Evolutionary conservation across 2,113 vertebrate species (phyloP).

Genomic region (Vidua macroura): DNA sequence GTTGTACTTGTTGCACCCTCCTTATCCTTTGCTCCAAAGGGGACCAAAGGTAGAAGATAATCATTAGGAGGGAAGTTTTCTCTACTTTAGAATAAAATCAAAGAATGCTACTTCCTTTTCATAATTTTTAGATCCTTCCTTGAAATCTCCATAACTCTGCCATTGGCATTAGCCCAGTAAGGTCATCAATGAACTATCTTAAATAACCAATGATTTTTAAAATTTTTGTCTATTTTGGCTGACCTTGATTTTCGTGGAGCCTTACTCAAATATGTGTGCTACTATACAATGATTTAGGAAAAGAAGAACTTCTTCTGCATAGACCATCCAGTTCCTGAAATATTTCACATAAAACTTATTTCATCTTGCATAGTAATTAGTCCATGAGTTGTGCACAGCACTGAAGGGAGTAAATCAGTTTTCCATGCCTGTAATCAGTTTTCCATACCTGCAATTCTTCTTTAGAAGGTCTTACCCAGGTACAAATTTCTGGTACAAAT

Average conservation of each 20-base stretch:
- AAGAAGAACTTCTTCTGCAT: neutral
- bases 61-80: neutral
- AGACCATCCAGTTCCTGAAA: neutral
- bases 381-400: neutral
- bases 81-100: neutral
- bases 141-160: neutral
- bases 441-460: neutral
- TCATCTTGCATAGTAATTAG: neutral
- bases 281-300: neutral
- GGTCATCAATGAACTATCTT: neutral
- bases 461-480: neutral
- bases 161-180: neutral
- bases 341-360: neutral
- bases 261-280: neutral
- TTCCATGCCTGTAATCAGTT: neutral
- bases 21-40: neutral
- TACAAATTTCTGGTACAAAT: neutral
- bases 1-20: neutral
- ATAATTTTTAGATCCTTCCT: neutral
- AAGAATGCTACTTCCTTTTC: neutral
- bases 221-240: neutral
- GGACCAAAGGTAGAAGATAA: neutral
- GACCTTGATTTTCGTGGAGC: neutral
- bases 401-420: neutral
- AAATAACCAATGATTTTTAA: neutral